phyloP scores from a whole-genome alignment of 2,888 invertebrate genomes.

The Pseudococcus longispinus region DNA sequence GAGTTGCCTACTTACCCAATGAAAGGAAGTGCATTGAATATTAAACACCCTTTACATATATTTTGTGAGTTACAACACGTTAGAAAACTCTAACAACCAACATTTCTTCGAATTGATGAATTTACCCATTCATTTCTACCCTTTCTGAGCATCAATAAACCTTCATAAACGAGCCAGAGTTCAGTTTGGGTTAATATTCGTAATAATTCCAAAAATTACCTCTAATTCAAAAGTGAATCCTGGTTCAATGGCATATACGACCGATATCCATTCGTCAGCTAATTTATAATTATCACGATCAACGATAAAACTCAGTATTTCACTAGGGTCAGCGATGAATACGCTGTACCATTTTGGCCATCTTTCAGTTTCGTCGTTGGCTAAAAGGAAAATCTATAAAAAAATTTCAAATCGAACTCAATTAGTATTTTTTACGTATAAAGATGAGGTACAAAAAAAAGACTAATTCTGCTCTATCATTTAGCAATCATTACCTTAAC shows the following conservation, averaged over 20 bases:
- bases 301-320: slow-evolving; percentile 38
- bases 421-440: neutral
- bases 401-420: neutral
- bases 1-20: no score
- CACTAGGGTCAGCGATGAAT: slow-evolving; percentile 26
- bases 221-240: slow-evolving; percentile 32
- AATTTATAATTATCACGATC: slow-evolving; percentile 36
- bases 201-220: neutral
- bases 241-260: neutral
- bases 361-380: neutral
- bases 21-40: no score
- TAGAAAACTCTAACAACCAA: no score
- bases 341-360: slow-evolving; percentile 49
- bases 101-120: no score
- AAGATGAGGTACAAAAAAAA: no score
- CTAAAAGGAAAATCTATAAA: slow-evolving; percentile 40
- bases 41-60: no score
- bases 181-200: no score
- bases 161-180: no score
- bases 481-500: neutral
- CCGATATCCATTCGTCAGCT: slow-evolving; percentile 38
- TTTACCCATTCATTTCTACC: no score
- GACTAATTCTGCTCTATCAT: neutral
- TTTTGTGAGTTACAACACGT: no score
- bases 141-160: no score